These are phyloP conservation scores for Eupithecia insigniata DNA, from an alignment of 2,888 invertebrate species.

Conservation along the genomic window DNA sequence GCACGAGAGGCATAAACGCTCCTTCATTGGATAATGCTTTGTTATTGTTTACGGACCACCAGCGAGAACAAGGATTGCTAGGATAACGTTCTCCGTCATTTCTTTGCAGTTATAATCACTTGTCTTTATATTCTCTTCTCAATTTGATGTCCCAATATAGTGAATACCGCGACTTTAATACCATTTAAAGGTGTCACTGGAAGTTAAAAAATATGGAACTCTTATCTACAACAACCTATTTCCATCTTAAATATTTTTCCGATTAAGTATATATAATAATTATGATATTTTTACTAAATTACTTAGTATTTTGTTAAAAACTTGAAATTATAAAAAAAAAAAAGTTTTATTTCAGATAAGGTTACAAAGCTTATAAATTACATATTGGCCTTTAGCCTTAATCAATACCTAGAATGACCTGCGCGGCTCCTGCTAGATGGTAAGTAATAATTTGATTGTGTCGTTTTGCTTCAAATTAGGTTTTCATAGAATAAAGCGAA, in stretches of 20 bases:
- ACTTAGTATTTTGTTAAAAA: no score
- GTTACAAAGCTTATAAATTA: no score
- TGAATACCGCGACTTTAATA: not conserved
- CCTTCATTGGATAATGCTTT: constrained; percentile 68
- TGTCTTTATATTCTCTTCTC: not conserved
- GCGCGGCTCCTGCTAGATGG: not conserved
- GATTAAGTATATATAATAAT: no score
- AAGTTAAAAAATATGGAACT: not conserved
- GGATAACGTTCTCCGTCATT: constrained; percentile 16
- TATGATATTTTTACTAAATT: no score
- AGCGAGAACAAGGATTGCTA: constrained; percentile 48
- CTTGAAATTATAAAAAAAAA: no score
- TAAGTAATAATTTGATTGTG: not conserved
- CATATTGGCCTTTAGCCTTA: no score
- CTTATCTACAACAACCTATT: not conserved
- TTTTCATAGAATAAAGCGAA: not conserved
- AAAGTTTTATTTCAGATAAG: no score
- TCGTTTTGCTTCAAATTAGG: not conserved
- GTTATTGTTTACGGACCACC: constrained; percentile 82
- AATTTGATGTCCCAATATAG: not conserved
- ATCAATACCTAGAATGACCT: not conserved
- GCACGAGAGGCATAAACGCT: constrained; percentile 49
- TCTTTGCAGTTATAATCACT: constrained; percentile 2
- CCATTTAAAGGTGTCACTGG: not conserved
- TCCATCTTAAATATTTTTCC: no score